Conservation (phyloP, 2,113 vertebrate species). For the Scomber colias region DNA sequence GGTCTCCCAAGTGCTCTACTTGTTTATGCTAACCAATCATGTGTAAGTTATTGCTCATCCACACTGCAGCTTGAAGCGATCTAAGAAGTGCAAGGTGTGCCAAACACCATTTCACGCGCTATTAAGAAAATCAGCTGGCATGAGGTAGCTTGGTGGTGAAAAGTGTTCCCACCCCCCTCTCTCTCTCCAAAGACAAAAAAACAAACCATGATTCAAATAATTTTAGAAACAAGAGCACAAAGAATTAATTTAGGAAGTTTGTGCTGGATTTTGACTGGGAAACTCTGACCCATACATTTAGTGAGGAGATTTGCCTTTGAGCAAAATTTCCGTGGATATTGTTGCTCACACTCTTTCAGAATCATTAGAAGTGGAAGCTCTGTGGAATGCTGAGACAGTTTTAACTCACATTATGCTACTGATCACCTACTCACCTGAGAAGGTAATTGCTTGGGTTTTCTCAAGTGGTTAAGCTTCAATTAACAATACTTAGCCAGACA, state of each 20-base stretch:
- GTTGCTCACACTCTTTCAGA: neutral
- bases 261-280: neutral
- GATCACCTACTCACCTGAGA: slow-evolving; percentile 29
- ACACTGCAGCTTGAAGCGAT: slow-evolving; percentile 7
- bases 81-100: slow-evolving; percentile 38
- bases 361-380: neutral
- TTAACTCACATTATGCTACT: slow-evolving; percentile 7
- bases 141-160: neutral
- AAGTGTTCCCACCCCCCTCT: neutral
- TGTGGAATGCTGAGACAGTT: neutral
- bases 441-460: slow-evolving; percentile 32
- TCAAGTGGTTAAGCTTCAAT: slow-evolving; percentile 5
- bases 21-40: slow-evolving; percentile 35
- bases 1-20: neutral
- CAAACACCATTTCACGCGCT: slow-evolving; percentile 32
- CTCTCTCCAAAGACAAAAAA: neutral
- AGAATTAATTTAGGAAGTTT: neutral
- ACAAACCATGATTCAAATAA: neutral
- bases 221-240: too few relatives aligned
- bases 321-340: neutral
- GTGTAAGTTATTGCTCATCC: slow-evolving; percentile 37
- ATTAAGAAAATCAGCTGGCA: slow-evolving; percentile 22
- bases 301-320: neutral
- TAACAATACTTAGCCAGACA: slow-evolving; percentile 11
- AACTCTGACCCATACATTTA: neutral